These are phyloP conservation scores for Otolemur crassicaudatus DNA, from an alignment of 2,797 vertebrate genomes.

Conservation along the genomic window DNA sequence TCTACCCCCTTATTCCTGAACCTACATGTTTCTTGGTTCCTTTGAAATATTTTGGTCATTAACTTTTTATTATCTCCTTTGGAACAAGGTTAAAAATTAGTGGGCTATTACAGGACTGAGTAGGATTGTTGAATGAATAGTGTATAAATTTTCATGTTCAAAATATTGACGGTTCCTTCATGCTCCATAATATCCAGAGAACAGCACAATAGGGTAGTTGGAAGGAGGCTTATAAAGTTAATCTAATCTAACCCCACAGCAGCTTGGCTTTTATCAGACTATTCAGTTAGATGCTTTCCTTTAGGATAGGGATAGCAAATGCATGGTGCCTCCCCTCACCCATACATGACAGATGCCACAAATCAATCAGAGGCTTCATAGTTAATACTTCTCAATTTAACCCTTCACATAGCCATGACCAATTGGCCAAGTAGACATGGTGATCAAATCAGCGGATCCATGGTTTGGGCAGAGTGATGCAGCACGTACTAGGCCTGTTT, in stretches of 20 bases:
- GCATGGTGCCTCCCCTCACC: background rate
- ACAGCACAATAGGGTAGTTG: background rate
- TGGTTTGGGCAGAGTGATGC: background rate
- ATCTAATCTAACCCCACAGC: background rate
- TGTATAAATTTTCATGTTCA: slow-evolving; percentile 5
- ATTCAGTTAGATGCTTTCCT: background rate
- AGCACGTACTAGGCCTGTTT: background rate
- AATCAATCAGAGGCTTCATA: slow-evolving; percentile 21
- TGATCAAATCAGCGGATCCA: background rate
- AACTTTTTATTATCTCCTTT: slow-evolving; percentile 28
- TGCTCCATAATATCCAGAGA: slow-evolving; percentile 10
- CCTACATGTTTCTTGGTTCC: slow-evolving; percentile 23
- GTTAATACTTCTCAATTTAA: slow-evolving; percentile 1
- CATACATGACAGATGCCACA: background rate
- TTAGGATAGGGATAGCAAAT: slow-evolving; percentile 15
- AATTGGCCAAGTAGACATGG: background rate
- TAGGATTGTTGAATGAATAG: background rate
- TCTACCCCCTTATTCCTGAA: background rate
- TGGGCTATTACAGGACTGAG: background rate
- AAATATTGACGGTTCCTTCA: slow-evolving; percentile 26
- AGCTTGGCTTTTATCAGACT: slow-evolving; percentile 17
- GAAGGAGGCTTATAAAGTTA: background rate
- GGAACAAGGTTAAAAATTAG: slow-evolving; percentile 44
- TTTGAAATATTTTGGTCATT: slow-evolving; percentile 57
- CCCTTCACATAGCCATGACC: background rate